phyloP scores from a whole-genome alignment of 2,113 vertebrate genomes.

The Falcunculus frontatus region DNA sequence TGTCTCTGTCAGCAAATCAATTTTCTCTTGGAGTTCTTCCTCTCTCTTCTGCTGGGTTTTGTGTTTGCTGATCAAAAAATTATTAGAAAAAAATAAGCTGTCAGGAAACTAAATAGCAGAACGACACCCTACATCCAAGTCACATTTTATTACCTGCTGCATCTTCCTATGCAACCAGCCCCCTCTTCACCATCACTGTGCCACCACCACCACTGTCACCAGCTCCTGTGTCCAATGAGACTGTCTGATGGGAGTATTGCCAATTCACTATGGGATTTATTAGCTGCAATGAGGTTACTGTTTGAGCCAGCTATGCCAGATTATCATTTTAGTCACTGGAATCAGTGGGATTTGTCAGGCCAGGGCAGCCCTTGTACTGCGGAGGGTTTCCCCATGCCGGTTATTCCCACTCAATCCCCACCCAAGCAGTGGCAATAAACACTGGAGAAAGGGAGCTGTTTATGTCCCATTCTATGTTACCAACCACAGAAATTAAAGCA shows the following conservation, averaged over 20 bases:
- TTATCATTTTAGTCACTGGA: conserved; percentile 34
- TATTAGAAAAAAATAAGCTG: not conserved
- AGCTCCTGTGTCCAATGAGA: not conserved
- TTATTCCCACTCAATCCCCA: not conserved
- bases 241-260: not conserved
- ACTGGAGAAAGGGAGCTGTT: not conserved
- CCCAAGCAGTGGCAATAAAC: not conserved
- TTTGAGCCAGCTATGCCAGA: not conserved
- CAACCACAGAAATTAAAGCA: conserved; percentile 37
- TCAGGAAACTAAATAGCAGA: not conserved
- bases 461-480: not conserved
- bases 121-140: not conserved
- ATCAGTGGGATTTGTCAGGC: not conserved
- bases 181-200: not conserved
- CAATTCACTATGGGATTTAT: not conserved
- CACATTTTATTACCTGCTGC: not conserved
- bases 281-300: not conserved
- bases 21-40: not conserved
- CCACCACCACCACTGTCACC: rapidly evolving
- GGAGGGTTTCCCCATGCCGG: not conserved
- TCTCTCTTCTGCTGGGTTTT: not conserved
- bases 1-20: not conserved
- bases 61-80: conserved; percentile 3
- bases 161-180: not conserved
- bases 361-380: not conserved